These are phyloP conservation scores for Apamea anceps DNA, from an alignment of 2,888 invertebrate genomes.

Conservation along the genomic window DNA sequence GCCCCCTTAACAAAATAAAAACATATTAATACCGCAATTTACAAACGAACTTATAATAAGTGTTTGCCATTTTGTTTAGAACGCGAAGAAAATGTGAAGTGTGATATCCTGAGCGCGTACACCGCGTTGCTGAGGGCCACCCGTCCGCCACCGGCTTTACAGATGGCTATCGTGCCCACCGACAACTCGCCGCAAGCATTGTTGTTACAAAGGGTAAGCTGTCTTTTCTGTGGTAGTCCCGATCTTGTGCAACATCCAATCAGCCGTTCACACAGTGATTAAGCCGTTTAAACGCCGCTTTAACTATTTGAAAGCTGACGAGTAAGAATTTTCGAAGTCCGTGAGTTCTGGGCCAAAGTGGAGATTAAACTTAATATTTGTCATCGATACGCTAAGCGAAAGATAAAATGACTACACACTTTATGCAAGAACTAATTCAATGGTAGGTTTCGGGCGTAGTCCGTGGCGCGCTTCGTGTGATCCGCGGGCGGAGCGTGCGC, in stretches of 20 bases:
- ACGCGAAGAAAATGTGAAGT: constrained; percentile 99
- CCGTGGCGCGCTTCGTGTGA: constrained; percentile 97
- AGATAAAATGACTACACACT: background rate
- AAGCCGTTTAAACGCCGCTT: background rate
- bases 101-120: constrained; percentile 99
- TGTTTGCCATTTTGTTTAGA: constrained; percentile 88
- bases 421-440: background rate
- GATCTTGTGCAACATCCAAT: background rate
- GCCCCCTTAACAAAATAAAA: background rate
- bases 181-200: constrained; percentile 92
- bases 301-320: background rate
- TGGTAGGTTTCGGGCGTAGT: constrained; percentile 90
- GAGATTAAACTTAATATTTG: background rate
- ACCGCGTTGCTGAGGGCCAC: constrained; percentile 98
- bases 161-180: constrained; percentile 93
- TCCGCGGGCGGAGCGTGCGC: constrained; percentile 92
- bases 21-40: background rate
- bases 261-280: background rate
- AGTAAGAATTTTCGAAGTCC: background rate
- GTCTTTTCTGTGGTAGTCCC: background rate
- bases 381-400: background rate
- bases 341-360: background rate
- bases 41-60: background rate
- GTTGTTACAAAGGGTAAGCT: constrained; percentile 88
- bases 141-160: constrained; percentile 91